These are phyloP conservation scores for Apus apus DNA, from an alignment of 2,113 vertebrate species.

Conservation along the genomic window DNA sequence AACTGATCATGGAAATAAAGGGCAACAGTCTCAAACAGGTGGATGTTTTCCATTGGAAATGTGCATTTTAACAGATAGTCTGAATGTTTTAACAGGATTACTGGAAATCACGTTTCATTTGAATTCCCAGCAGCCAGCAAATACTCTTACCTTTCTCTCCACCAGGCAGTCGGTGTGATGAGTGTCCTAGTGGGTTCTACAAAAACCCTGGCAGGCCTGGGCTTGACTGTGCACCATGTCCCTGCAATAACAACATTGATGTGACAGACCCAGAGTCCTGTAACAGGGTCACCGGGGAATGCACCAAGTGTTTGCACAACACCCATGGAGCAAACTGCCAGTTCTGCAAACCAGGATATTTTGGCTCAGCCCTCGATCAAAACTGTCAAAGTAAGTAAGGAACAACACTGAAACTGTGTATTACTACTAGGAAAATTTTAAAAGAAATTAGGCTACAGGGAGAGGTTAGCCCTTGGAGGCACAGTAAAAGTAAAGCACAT, in stretches of 20 bases:
- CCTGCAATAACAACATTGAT: conserved; percentile 86
- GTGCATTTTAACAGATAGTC: neutral
- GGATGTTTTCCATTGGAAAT: neutral
- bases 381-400: conserved; percentile 83
- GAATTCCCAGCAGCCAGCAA: neutral
- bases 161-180: conserved; percentile 81
- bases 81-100: neutral
- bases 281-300: conserved; percentile 78
- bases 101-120: neutral
- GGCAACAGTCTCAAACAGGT: neutral
- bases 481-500: neutral
- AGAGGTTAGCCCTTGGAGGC: neutral
- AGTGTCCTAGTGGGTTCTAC: conserved; percentile 83
- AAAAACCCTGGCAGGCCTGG: conserved; percentile 65
- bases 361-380: conserved; percentile 81
- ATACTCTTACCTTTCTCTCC: neutral
- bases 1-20: neutral
- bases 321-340: conserved; percentile 82
- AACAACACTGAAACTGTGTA: neutral
- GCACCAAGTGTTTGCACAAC: conserved; percentile 83
- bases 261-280: conserved; percentile 77
- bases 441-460: neutral
- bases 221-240: conserved; percentile 74
- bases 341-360: conserved; percentile 84
- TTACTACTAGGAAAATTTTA: neutral